Conservation (phyloP, 2,888 invertebrate species). For the Chloroclysta siterata region DNA sequence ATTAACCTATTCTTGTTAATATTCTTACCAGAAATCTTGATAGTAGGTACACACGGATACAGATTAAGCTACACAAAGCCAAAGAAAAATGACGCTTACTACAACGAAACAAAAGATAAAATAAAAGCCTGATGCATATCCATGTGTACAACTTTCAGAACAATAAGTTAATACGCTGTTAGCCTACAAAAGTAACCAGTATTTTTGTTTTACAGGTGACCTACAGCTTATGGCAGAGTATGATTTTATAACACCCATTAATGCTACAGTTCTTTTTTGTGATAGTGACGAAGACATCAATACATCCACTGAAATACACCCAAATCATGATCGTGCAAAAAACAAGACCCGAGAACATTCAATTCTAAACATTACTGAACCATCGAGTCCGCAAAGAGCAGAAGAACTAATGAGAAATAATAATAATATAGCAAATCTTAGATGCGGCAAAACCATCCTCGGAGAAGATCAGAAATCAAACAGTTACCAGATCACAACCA, state of each 20-base stretch:
- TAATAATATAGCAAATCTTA: background rate
- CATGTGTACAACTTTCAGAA: too few relatives aligned
- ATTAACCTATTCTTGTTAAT: too few relatives aligned
- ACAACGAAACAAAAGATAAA: too few relatives aligned
- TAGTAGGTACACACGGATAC: too few relatives aligned
- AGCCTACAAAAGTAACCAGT: too few relatives aligned
- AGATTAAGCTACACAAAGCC: too few relatives aligned
- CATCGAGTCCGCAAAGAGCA: background rate
- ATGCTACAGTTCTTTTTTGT: slow-evolving; percentile 49
- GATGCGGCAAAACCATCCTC: background rate
- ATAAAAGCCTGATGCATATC: too few relatives aligned
- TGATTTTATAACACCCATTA: slow-evolving; percentile 50
- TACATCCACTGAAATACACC: slow-evolving; percentile 5
- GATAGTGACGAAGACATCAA: slow-evolving; percentile 47
- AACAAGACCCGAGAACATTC: background rate
- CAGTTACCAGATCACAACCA: slow-evolving; percentile 1
- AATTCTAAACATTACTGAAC: background rate
- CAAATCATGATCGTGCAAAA: background rate
- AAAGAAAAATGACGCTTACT: too few relatives aligned
- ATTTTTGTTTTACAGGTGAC: slow-evolving; percentile 41
- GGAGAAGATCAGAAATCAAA: slow-evolving; percentile 2
- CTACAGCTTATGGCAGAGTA: slow-evolving; percentile 47
- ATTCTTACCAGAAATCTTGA: too few relatives aligned
- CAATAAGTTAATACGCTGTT: too few relatives aligned
- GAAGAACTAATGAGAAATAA: background rate